Percentiles rank a stretch among this genome's conserved stretches.
These are phyloP conservation scores for Jordanella pulchra DNA, from an alignment of 2,797 vertebrate species.

Conservation along the genomic window DNA sequence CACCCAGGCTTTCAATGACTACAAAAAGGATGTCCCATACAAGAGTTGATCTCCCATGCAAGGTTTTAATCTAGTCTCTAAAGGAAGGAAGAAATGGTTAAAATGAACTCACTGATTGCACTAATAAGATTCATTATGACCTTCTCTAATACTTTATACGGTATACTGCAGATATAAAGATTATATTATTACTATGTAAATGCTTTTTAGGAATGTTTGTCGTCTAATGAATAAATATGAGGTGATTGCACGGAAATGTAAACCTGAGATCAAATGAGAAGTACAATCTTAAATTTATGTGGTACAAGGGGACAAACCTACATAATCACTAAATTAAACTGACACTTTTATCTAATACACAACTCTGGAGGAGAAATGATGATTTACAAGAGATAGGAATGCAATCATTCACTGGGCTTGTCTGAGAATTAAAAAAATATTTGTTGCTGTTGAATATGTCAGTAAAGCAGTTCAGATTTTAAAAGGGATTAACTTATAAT, in stretches of 20 bases:
- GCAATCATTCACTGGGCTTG: neutral
- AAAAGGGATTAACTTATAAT: neutral
- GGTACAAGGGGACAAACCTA: neutral
- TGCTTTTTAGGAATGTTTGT: neutral
- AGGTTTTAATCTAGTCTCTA: too few relatives aligned
- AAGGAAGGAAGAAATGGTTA: too few relatives aligned
- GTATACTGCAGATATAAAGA: neutral
- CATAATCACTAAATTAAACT: neutral
- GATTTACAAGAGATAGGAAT: too few relatives aligned
- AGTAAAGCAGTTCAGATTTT: neutral
- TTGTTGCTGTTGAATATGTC: neutral
- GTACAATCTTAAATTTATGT: neutral
- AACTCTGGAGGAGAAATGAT: too few relatives aligned
- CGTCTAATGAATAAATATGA: neutral
- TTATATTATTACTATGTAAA: neutral
- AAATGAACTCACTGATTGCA: too few relatives aligned
- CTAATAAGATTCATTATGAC: neutral
- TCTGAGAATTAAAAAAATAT: neutral
- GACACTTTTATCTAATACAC: neutral
- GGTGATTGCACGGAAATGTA: neutral
- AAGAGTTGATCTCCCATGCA: too few relatives aligned
- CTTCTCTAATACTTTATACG: neutral
- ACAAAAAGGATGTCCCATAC: too few relatives aligned
- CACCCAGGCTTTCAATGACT: too few relatives aligned
- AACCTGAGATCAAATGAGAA: neutral